Base-by-base conservation (phyloP, 2,797 vertebrate genomes). In the Eulemur mongoz region DNA sequence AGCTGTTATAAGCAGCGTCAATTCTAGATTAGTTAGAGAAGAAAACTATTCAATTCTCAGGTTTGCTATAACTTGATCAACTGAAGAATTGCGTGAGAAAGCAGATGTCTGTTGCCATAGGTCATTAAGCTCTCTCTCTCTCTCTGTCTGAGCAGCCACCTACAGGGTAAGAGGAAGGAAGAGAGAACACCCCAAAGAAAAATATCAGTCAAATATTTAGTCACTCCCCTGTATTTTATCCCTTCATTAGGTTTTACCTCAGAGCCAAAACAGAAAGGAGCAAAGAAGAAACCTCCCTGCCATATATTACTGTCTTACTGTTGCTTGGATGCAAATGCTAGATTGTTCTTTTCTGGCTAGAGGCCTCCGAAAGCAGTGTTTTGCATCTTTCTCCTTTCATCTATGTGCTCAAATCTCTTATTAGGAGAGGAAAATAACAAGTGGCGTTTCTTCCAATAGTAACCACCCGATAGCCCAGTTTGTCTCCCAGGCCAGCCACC, bases 11-110 rank as follows among this genome's bases (percentile, higher is more conserved):
- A 96, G 43, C 80, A 82, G 83, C 97, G 91, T 73, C 75, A 67
- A 27, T 23, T 88, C 83, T 93, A 97, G 52, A 90, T 94, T 97
- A 98, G 96, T 97, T 97, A 97, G 93, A 89, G 96, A 82, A 95
- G 98, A 98, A 97, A 63, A 94, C n/a, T n/a, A 22, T 91, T 98
- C 96, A 72, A 63, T 97, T 54, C 95, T 91, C 93, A 96, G 70
- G 67, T 75, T 88, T 93, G 45, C 32, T 95, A n/a, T 96, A 95
- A 93, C 79, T 95, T 89, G 22, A 20, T 97, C 94, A 93, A 96
- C 95, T 69, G 70, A 69, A 93, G 86, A 93, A 75, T 3, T 0
- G 73, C 52, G 13, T 63, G 92, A 94, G 63, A 92, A 96, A 95
- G 86, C 15, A 80, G 92, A 43, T 59, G 52, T 94, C 87, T 98